These are phyloP conservation scores for Coccyzus lansbergi DNA, from an alignment of 2,797 vertebrate species.

Conservation along the genomic window DNA sequence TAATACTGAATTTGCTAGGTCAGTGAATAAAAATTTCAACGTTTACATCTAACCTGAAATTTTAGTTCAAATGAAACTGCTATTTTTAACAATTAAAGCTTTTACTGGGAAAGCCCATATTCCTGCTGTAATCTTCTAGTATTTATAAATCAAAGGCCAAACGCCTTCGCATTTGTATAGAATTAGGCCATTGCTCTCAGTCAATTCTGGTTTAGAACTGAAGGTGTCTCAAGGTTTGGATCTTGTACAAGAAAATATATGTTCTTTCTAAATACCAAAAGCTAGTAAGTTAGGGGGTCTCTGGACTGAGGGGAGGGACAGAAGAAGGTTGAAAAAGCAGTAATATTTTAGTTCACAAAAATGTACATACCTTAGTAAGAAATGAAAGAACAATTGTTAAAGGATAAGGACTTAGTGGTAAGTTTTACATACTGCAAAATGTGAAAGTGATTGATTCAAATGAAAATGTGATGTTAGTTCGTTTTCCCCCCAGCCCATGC, in stretches of 20 bases:
- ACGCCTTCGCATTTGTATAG: not conserved
- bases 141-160: not conserved
- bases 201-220: not conserved
- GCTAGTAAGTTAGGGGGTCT: not conserved
- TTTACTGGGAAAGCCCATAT: not conserved
- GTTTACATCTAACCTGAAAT: conserved; percentile 2
- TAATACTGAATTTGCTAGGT: not conserved
- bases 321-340: conserved; percentile 13
- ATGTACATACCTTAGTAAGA: conserved; percentile 67
- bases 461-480: conserved; percentile 34
- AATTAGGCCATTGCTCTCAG: not conserved
- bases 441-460: conserved; percentile 31
- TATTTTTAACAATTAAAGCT: conserved; percentile 15
- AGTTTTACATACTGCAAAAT: conserved; percentile 29
- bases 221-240: not conserved
- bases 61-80: not conserved
- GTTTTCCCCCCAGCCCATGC: conserved; percentile 7
- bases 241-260: not conserved
- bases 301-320: not conserved
- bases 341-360: conserved; percentile 69
- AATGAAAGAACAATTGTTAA: conserved; percentile 70
- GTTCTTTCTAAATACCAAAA: not conserved
- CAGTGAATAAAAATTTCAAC: not conserved
- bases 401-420: conserved; percentile 27
- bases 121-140: not conserved